Conservation (phyloP, 2,797 vertebrate species). For the Netta rufina region DNA sequence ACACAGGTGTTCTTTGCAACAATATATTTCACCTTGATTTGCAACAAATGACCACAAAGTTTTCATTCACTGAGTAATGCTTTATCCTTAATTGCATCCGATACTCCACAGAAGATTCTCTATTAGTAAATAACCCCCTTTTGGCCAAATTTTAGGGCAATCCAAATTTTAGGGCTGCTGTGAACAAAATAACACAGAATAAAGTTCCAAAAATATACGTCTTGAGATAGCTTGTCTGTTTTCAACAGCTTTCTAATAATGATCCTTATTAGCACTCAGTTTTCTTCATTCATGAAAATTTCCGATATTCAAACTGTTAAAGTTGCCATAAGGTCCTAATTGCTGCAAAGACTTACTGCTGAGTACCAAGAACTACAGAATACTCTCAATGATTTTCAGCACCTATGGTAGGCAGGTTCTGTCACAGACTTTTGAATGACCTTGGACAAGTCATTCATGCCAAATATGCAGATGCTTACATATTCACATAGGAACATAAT, state of each 20-base stretch:
- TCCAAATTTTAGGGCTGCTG: background rate
- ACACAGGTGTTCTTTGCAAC: background rate
- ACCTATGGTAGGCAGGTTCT: background rate
- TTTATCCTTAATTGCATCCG: background rate
- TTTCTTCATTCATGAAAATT: background rate
- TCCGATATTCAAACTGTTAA: background rate
- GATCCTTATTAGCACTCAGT: background rate
- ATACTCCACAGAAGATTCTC: background rate
- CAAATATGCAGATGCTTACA: background rate
- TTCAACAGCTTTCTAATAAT: background rate
- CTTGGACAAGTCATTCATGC: background rate
- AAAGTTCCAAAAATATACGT: background rate
- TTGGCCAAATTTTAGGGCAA: background rate
- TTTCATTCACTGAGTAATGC: background rate
- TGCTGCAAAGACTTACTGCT: slow-evolving; percentile 43
- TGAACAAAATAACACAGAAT: background rate
- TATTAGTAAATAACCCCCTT: background rate
- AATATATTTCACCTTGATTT: background rate
- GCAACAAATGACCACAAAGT: background rate
- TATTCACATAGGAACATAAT: background rate
- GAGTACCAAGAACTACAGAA: background rate
- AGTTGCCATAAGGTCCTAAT: background rate
- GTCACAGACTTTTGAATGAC: background rate
- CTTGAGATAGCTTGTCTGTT: background rate
- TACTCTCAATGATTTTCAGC: background rate